Evolutionary conservation across 2,888 invertebrate genomes (phyloP).

Genomic region (Encarsia formosa): DNA sequence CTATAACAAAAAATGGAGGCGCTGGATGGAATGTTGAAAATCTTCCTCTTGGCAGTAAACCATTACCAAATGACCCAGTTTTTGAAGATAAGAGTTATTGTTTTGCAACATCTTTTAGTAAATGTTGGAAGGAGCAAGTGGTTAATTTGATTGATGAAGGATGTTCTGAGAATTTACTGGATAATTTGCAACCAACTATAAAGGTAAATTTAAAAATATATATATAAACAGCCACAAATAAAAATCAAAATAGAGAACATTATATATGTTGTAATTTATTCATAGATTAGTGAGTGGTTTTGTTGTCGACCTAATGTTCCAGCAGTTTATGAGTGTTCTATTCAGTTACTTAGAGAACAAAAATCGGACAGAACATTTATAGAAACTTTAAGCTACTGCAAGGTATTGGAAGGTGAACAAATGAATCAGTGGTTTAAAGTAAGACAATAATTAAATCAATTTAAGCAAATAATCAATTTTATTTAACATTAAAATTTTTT

Average conservation of each 20-base stretch:
- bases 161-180: conserved; percentile 49
- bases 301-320: conserved; percentile 40
- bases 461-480: neutral
- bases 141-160: conserved; percentile 51
- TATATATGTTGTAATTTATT: too few relatives aligned
- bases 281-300: conserved; percentile 45
- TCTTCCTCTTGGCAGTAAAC: conserved; percentile 44
- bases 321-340: conserved; percentile 34
- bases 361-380: conserved; percentile 37
- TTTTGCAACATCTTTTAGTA: conserved; percentile 55
- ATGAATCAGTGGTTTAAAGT: conserved; percentile 44
- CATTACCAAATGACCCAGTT: conserved; percentile 53
- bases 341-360: conserved; percentile 21
- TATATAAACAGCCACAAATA: neutral
- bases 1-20: conserved; percentile 32
- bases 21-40: conserved; percentile 14
- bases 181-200: conserved; percentile 55
- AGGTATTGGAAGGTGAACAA: conserved; percentile 31
- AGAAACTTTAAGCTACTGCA: conserved; percentile 29
- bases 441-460: conserved; percentile 7
- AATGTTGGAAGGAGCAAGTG: conserved; percentile 53
- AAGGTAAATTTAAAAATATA: conserved; percentile 35
- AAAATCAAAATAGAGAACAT: neutral
- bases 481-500: neutral
- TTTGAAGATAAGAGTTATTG: conserved; percentile 46